Percentiles rank a stretch among this genome's conserved stretches.
Evolutionary conservation across 2,797 vertebrate species (phyloP).

Genomic region (Chaunax sp.): DNA sequence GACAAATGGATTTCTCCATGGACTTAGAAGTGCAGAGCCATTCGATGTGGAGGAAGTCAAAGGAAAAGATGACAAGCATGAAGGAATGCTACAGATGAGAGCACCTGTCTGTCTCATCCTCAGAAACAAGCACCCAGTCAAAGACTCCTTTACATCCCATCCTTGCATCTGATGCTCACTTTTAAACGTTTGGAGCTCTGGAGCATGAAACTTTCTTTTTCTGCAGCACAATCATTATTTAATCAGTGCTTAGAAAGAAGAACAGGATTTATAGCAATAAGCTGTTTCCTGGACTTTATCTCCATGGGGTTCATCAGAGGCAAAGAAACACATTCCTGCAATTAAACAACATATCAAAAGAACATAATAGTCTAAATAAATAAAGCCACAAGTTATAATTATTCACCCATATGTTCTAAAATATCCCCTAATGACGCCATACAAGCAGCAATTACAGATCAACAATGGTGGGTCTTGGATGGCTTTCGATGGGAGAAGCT

Average conservation of each 20-base stretch:
- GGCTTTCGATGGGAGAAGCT: slow-evolving; percentile 16
- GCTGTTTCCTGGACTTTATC: slow-evolving; percentile 55
- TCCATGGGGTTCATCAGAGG: slow-evolving; percentile 46
- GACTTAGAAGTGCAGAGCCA: slow-evolving; percentile 14
- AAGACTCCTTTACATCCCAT: slow-evolving; percentile 21
- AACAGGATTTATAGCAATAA: slow-evolving; percentile 45
- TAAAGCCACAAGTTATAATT: slow-evolving; percentile 46
- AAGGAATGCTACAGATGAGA: slow-evolving; percentile 24
- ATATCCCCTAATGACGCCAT: slow-evolving; percentile 54
- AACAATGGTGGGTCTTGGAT: slow-evolving; percentile 11
- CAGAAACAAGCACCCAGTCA: slow-evolving; percentile 22
- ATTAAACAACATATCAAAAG: slow-evolving; percentile 52
- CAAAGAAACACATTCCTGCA: slow-evolving; percentile 32
- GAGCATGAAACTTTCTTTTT: slow-evolving; percentile 61
- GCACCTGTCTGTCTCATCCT: slow-evolving; percentile 37
- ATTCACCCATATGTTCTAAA: slow-evolving; percentile 42
- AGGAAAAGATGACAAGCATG: slow-evolving; percentile 9
- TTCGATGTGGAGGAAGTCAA: slow-evolving; percentile 44
- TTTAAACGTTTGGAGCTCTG: slow-evolving; percentile 55
- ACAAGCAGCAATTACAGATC: slow-evolving; percentile 45
- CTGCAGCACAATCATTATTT: slow-evolving; percentile 59
- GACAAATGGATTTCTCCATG: slow-evolving; percentile 40
- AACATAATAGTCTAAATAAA: slow-evolving; percentile 43
- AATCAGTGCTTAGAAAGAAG: slow-evolving; percentile 54
- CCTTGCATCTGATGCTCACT: slow-evolving; percentile 20